phyloP scores from a whole-genome alignment of 2,797 vertebrate species.

The Peromyscus attwateri region DNA sequence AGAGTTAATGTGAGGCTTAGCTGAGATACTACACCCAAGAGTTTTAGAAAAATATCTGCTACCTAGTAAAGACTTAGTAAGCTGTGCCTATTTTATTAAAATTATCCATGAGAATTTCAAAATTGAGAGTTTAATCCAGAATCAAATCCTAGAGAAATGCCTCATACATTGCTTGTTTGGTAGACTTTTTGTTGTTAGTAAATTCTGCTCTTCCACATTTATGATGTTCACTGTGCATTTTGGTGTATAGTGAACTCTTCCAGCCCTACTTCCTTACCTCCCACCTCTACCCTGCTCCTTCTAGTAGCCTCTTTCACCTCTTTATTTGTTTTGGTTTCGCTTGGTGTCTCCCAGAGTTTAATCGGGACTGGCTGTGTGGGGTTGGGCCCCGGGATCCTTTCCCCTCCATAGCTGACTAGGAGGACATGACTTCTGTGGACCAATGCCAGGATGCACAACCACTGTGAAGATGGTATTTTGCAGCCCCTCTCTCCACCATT shows the following conservation, averaged over 20 bases:
- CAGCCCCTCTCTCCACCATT: neutral
- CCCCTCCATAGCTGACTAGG: neutral
- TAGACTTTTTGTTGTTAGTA: neutral
- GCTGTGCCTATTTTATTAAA: neutral
- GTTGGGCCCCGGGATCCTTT: neutral
- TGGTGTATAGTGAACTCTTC: neutral
- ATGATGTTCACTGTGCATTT: neutral
- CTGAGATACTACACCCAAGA: neutral
- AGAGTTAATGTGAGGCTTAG: neutral
- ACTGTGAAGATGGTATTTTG: neutral
- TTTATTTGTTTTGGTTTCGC: neutral
- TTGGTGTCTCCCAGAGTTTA: neutral
- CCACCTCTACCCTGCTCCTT: neutral
- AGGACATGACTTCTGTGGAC: neutral
- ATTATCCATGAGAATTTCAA: neutral
- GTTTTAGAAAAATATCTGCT: neutral
- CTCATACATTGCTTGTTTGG: neutral
- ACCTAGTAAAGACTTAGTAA: neutral
- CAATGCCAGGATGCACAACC: neutral
- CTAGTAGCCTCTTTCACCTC: neutral
- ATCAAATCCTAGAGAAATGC: neutral
- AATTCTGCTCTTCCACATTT: neutral
- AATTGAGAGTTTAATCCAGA: slow-evolving; percentile 46
- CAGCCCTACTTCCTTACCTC: neutral
- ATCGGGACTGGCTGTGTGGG: neutral